Evolutionary conservation across 64 coral and sea anemone species (phyloP), one percentile per base, ranked within the genome.

Genomic region (Orbicella faveolata): DNA sequence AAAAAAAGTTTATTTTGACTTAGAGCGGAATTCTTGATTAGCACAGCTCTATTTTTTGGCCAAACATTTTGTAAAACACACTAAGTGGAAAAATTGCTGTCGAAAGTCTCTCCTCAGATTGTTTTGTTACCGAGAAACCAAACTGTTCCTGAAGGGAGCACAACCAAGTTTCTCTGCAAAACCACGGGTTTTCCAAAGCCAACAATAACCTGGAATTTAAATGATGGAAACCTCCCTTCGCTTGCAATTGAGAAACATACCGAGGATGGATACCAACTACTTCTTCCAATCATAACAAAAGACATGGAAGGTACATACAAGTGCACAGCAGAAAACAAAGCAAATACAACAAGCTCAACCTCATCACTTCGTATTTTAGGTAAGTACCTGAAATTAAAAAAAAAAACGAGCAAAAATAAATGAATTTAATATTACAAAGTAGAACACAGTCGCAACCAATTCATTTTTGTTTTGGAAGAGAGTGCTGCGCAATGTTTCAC

Each of bases 101-200:
- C 53, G 0, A 4, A 55, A 82, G 79, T 20, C 5, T 82, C 34
- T 82, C 30, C 79, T 82, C 54, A 63, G 59, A 34, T 64, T 35
- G 6, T 0, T 63, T 15, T 65, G 12, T 82, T 25, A 35, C 79
- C 79, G 8, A 36, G 2, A 82, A 82, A 82, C 14, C 79, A 82
- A 18, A 37, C 79, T 36, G 30, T 82, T 82, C 55, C 34, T 19
- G 57, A 64, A 18, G 59, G 59, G 2, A 36, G 35, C 33, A 6
- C 79, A 36, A 14, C 61, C 8, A 82, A 61, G 12, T 36, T 82
- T 61, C 64, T 11, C 61, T 82, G 79, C 59, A 62, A 16, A 6
- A 57, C 79, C 59, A 37, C 25, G 16, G 79, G 79, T 82, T 26
- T 82, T 19, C 79, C 79, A 34, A 61, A 34, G 8, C 79, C 79